Evolutionary conservation across 2,888 invertebrate species (phyloP).

Genomic region (Tenthredo mesomela): DNA sequence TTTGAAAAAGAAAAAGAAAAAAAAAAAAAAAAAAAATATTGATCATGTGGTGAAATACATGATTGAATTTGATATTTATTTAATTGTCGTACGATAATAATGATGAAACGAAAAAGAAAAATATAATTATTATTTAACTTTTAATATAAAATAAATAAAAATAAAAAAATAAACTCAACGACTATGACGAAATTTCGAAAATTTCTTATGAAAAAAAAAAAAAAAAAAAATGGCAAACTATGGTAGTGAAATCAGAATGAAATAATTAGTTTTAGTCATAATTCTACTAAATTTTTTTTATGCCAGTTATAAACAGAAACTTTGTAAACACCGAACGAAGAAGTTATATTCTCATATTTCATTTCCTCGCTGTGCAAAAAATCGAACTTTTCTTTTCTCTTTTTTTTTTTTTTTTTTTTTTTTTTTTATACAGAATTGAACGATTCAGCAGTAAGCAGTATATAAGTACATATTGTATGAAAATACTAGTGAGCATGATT

Average conservation of each 20-base stretch:
- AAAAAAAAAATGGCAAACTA: no score
- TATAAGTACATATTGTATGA: background rate
- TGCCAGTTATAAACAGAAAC: background rate
- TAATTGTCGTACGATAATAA: background rate
- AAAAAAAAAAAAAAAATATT: background rate
- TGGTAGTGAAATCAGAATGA: background rate
- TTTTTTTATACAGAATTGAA: background rate
- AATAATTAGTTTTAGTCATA: background rate
- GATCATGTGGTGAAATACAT: conserved; percentile 4
- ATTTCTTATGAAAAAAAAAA: background rate
- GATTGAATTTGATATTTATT: background rate
- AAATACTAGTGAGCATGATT: background rate
- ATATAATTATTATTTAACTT: background rate
- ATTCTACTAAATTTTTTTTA: background rate
- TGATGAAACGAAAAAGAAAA: background rate
- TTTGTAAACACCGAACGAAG: background rate
- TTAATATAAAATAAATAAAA: no score
- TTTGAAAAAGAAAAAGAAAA: background rate
- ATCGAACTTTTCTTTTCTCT: background rate
- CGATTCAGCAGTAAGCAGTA: background rate
- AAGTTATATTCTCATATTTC: background rate
- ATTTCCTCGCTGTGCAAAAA: background rate
- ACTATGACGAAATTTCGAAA: background rate
- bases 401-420: background rate
- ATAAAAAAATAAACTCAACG: background rate